These are phyloP conservation scores for Heliangelus exortis DNA, from an alignment of 2,797 vertebrate genomes.

Conservation along the genomic window DNA sequence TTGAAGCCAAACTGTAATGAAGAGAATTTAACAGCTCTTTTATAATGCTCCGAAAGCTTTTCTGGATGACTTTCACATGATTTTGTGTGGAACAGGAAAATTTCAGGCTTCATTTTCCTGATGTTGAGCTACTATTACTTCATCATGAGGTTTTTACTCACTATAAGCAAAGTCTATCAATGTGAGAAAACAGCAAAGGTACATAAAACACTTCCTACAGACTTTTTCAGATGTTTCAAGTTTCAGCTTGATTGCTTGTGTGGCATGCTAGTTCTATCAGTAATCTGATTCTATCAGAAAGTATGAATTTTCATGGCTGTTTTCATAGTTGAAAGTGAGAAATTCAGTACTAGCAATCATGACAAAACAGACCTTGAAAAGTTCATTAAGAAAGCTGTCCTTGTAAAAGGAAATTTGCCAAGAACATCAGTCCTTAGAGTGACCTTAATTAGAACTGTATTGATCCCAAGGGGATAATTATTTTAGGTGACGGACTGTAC, in stretches of 20 bases:
- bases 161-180: background rate
- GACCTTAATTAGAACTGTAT: background rate
- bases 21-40: background rate
- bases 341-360: background rate
- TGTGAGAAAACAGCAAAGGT: background rate
- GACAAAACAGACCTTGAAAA: background rate
- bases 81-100: background rate
- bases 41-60: background rate
- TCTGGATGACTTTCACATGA: background rate
- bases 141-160: background rate
- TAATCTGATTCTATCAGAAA: background rate
- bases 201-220: background rate
- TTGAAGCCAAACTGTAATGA: background rate
- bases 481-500: background rate
- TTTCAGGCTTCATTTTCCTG: background rate
- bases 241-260: background rate
- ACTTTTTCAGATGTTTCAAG: background rate
- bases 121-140: background rate
- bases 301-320: background rate
- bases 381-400: background rate
- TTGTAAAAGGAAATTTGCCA: background rate
- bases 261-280: background rate
- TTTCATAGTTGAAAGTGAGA: background rate
- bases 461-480: background rate
- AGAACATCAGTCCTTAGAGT: background rate